Base-by-base conservation (phyloP, 2,888 invertebrate species). In the Tenthredo notha region DNA sequence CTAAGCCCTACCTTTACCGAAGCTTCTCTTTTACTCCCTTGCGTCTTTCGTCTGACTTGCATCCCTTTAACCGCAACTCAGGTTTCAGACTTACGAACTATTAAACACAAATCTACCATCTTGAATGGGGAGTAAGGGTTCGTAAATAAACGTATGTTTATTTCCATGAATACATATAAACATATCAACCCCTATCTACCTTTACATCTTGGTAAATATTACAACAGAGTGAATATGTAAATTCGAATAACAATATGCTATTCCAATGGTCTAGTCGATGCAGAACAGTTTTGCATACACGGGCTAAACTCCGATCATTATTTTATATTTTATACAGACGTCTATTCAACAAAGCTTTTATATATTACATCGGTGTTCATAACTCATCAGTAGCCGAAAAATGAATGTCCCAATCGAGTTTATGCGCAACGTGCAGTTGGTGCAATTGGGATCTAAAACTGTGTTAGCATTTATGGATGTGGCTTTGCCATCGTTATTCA, bases 41-140 rank as follows among this genome's bases (percentile, higher is more conserved):
- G 33, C 47, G n/a, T 77, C 25, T 77, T 54, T 54, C 78, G n/a
- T 37, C 54, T 50, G 33, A 33, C 77, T 15, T 78, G 21, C 33
- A 78, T 47, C 77, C 77, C 77, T 54, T 50, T 5, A 50, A n/a
- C 54, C 29, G 54, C 50, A 54, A 29, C 29, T 54, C 77, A 15
- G 54, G 50, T 33, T 54, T 40, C 9, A 54, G 33, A 54, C 54
- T 77, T 77, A 77, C 77, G n/a, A 77, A 77, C 77, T 77, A 77
- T 75, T 75, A 75, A 75, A 75, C 77, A 77, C 25, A 54, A 50
- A 77, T 77, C 54, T 77, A 77, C 77, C 50, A 77, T 77, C 54
- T 33, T 54, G 15, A 12, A 47, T 9, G 70, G 70, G 33, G 37
- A 9, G 43, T 25, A 29, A 25, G 40, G 43, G 74, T 29, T 9